Conservation (phyloP, 2,888 invertebrate genomes). For the Amorpha juglandis region DNA sequence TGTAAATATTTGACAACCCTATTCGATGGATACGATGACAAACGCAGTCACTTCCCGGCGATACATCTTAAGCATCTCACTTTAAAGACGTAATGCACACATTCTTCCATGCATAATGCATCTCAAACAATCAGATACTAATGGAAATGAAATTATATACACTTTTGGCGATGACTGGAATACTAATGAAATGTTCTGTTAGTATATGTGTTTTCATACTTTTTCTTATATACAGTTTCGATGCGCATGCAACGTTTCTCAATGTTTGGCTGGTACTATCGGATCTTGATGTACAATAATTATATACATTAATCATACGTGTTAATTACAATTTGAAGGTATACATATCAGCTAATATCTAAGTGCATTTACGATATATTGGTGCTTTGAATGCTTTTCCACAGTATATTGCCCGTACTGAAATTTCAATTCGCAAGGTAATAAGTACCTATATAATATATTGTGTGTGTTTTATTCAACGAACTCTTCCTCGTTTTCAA, state of each 20-base stretch:
- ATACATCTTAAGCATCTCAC: background rate
- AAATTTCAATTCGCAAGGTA: background rate
- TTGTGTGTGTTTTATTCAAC: too few relatives aligned
- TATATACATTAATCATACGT: background rate
- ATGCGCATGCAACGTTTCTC: background rate
- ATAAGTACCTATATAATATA: too few relatives aligned
- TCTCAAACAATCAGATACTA: constrained; percentile 46
- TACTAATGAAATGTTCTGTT: constrained; percentile 33
- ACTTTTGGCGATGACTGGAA: constrained; percentile 42
- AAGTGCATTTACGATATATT: background rate
- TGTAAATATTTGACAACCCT: background rate
- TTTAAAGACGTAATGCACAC: constrained; percentile 3
- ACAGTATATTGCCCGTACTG: background rate
- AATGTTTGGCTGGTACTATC: background rate
- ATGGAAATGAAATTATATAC: constrained; percentile 51
- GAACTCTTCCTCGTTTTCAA: too few relatives aligned
- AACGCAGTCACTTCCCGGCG: background rate
- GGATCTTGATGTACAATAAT: constrained; percentile 1
- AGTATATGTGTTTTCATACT: background rate
- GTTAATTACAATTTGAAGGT: background rate
- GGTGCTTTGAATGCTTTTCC: background rate
- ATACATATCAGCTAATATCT: background rate
- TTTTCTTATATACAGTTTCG: background rate
- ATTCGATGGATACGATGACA: background rate
- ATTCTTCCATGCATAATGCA: constrained; percentile 33